Evolutionary conservation across 2,888 invertebrate genomes (phyloP).

Genomic region (Perithous albicinctus): DNA sequence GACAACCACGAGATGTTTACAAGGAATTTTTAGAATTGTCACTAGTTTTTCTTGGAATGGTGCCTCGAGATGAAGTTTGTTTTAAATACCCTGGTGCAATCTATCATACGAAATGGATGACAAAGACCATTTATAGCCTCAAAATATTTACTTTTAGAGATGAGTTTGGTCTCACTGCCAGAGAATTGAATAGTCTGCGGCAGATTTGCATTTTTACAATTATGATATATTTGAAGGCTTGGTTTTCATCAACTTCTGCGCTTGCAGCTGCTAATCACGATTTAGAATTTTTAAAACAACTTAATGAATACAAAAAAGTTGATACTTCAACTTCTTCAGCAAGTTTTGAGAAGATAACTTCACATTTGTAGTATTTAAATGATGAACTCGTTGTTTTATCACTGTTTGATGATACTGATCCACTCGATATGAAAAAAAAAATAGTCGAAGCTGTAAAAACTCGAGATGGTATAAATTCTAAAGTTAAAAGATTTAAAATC

Average conservation of each 20-base stretch:
- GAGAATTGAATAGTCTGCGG: constrained; percentile 25
- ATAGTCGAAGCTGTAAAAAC: constrained; percentile 46
- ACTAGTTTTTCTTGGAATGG: constrained; percentile 31
- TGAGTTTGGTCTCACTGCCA: constrained; percentile 41
- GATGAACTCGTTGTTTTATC: constrained; percentile 33
- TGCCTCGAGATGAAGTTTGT: constrained; percentile 12
- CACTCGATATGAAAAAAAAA: constrained; percentile 28
- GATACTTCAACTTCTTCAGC: constrained; percentile 39
- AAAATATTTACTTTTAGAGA: constrained; percentile 50
- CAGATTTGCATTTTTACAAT: constrained; percentile 25
- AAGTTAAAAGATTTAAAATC: constrained; percentile 17
- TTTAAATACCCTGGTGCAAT: constrained; percentile 40
- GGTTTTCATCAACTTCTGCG: constrained; percentile 42
- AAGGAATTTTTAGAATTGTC: constrained; percentile 57
- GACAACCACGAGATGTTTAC: constrained; percentile 44
- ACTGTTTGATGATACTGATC: constrained; percentile 38
- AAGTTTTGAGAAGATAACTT: constrained; percentile 16
- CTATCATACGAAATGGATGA: constrained; percentile 53
- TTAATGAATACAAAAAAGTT: constrained; percentile 26
- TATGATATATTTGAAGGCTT: constrained; percentile 16
- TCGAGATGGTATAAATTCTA: constrained; percentile 12
- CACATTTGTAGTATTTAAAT: constrained; percentile 33
- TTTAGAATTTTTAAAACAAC: constrained; percentile 43
- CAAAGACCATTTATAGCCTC: constrained; percentile 48
- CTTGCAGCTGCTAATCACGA: constrained; percentile 39